phyloP scores from a whole-genome alignment of 2,888 invertebrate genomes.

The Pharmacophagus antenor region DNA sequence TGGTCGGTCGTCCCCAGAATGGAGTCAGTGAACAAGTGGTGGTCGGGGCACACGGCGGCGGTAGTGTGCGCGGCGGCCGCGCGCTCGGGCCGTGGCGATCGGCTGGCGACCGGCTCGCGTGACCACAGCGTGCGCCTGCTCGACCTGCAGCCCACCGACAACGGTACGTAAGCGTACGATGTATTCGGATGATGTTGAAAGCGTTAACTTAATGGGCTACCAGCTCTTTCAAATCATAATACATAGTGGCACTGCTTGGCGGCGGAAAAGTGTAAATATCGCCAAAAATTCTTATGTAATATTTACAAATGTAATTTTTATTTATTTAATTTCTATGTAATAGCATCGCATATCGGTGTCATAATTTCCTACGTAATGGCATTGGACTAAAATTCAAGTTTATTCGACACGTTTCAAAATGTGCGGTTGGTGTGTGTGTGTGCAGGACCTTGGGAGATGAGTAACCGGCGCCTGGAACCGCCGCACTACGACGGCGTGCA shows the following conservation, averaged over 20 bases:
- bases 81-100: constrained; percentile 73
- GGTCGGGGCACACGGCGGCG: constrained; percentile 90
- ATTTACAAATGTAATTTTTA: too few relatives aligned
- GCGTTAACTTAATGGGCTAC: too few relatives aligned
- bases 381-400: too few relatives aligned
- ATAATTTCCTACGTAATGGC: too few relatives aligned
- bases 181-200: too few relatives aligned
- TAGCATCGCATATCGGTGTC: too few relatives aligned
- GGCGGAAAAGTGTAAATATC: too few relatives aligned
- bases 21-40: constrained; percentile 86
- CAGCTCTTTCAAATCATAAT: too few relatives aligned
- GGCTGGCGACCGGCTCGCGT: constrained; percentile 90
- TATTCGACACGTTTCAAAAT: neutral
- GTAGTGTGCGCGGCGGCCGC: constrained; percentile 88
- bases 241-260: too few relatives aligned
- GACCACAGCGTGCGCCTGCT: constrained; percentile 87
- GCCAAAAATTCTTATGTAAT: too few relatives aligned
- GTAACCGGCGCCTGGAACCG: constrained; percentile 85
- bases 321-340: too few relatives aligned
- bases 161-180: constrained; percentile 47
- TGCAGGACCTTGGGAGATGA: constrained; percentile 63
- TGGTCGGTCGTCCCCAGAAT: constrained; percentile 61
- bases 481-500: constrained; percentile 96
- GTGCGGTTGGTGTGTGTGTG: neutral
- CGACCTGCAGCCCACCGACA: constrained; percentile 78